Evolutionary conservation across 2,888 invertebrate genomes (phyloP).

Genomic region (Creontiades dilutus): DNA sequence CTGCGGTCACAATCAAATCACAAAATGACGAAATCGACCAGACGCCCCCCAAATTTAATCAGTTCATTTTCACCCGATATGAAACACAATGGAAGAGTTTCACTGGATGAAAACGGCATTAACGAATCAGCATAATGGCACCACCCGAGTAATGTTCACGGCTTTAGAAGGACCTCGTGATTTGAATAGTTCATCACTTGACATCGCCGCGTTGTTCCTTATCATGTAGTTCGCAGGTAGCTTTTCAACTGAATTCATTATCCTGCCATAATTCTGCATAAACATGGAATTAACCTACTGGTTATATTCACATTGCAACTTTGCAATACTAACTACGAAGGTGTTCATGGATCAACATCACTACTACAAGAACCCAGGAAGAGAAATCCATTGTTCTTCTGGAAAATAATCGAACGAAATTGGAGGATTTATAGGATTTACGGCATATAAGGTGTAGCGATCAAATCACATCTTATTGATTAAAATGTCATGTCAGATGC

Average conservation of each 20-base stretch:
- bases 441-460: too few relatives aligned
- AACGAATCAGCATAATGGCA: constrained; percentile 25
- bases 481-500: too few relatives aligned
- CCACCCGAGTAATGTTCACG: not conserved
- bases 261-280: too few relatives aligned
- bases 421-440: too few relatives aligned
- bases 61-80: not conserved
- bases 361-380: too few relatives aligned
- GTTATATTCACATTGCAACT: too few relatives aligned
- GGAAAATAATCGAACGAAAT: too few relatives aligned
- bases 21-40: constrained; percentile 2
- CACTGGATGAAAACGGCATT: not conserved
- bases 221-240: not conserved
- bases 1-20: constrained; percentile 7
- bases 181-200: not conserved
- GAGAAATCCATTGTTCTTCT: too few relatives aligned
- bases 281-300: too few relatives aligned
- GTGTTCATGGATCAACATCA: too few relatives aligned
- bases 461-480: too few relatives aligned
- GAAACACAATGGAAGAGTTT: not conserved
- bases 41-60: not conserved
- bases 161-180: not conserved
- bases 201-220: not conserved
- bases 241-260: not conserved
- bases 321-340: too few relatives aligned